Base-by-base conservation (phyloP, 2,797 vertebrate species). In the Clamator glandarius region DNA sequence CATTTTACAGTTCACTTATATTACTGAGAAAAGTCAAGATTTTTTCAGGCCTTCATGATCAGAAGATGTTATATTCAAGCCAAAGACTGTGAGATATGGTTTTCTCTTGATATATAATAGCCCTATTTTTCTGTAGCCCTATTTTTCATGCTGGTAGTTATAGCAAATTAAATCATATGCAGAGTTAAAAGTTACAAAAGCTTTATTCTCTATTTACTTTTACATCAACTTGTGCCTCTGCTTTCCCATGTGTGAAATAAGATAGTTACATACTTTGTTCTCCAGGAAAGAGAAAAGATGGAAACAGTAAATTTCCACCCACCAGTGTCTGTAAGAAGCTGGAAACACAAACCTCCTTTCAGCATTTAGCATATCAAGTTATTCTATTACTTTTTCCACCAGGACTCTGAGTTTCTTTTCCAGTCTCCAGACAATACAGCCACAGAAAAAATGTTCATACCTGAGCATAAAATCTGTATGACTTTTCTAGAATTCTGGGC, bases 221-320 rank as follows among this genome's bases (percentile, higher is more conserved):
- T 89, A 76, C 24, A 87, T 74, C 19, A 78, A 3, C 2, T 57
- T 33, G 8, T 68, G 14, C 17, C 17, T 72, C 24, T 44, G 2
- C 31, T 83, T 90, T 51, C 31, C 19, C 44, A 0, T 20, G 7
- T 78, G 17, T 51, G 41, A 90, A 94, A 67, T 64, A 57, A 70
- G 15, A 44, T 10, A 1, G 2, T 29, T 33, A n/a, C 25, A 52
- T 4, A 62, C 2, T 3, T 66, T 4, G 0, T 33, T 61, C 12
- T 82, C 12, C 50, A 44, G 26, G 12, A 79, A 90, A 74, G 17
- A 36, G n/a, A 50, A 76, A 74, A 28, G 8, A 66, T n/a, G 12
- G 18, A 48, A 91, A n/a, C 8, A 8, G 14, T 31, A 54, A 62
- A 66, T 78, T 46, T 68, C 12, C 67, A 77, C 28, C 28, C 54